Evolutionary conservation across 2,797 vertebrate species (phyloP).

Genomic region (Odontamblyopus lacepedii): DNA sequence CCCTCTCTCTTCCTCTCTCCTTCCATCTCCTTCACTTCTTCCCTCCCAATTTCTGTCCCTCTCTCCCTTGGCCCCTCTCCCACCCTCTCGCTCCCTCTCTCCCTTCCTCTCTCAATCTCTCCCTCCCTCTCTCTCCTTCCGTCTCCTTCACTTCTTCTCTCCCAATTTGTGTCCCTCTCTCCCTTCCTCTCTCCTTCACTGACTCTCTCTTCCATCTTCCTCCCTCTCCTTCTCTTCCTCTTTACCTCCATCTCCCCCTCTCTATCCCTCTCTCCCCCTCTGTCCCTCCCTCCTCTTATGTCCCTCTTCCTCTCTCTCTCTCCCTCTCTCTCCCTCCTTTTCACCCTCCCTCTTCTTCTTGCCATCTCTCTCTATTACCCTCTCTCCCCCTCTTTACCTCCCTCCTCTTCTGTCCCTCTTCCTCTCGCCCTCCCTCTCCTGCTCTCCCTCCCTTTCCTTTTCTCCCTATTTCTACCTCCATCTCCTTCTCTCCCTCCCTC

Average conservation of each 20-base stretch:
- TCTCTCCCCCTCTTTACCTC: background rate
- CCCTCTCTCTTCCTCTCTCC: background rate
- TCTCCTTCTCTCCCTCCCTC: too few species aligned
- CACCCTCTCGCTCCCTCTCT: too few species aligned
- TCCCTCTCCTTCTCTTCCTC: background rate
- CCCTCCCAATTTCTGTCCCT: background rate
- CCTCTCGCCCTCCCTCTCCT: background rate
- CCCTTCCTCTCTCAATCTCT: background rate
- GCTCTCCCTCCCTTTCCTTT: too few species aligned
- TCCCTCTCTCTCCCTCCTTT: background rate
- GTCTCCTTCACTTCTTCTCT: too few species aligned
- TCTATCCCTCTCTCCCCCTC: too few species aligned
- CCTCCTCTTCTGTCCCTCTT: too few species aligned
- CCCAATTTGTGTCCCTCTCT: too few species aligned
- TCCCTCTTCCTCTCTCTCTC: background rate
- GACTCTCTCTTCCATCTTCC: background rate
- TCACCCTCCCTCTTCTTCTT: background rate
- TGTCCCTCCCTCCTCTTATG: background rate
- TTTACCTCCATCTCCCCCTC: background rate
- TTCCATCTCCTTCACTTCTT: background rate
- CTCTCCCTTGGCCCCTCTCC: background rate
- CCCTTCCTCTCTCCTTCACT: background rate
- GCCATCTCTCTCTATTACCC: too few species aligned
- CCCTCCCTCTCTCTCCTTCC: too few species aligned
- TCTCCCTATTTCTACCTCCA: too few species aligned